Base-by-base conservation (phyloP, 1,140 invertebrate species). In the Philopotamus ludificatus region DNA sequence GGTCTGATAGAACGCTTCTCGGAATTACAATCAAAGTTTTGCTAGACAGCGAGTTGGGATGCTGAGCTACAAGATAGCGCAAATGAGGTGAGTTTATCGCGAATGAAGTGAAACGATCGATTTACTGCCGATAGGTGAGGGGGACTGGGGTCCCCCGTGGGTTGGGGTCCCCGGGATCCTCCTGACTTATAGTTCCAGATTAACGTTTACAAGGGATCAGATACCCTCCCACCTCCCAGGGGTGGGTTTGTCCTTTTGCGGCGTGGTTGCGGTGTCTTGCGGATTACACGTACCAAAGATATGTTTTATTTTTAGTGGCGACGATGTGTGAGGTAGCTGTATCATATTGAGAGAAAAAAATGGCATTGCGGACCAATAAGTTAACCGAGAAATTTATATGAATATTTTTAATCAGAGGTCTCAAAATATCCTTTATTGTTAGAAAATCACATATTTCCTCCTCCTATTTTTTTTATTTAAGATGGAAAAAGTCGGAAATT, bases 21-120 rank as follows among this genome's bases (percentile, higher is more conserved):
- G 28, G 12, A 34, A 34, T 34, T 34, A 34, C 28, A 34, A 34
- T 34, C 28, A 34, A 34, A 34, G 28, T 34, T 34, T 12, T 7
- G 28, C 28, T 34, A 34, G 28, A 34, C 28, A 34, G 28, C n/a
- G 28, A 34, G 28, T 4, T 12, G 4, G 28, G 28, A 12, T 7
- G 4, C 12, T 34, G 4, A 12, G 28, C 28, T 7, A 21, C 21
- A 9, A 49, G 47, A 49, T 49, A 18, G 47, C 21, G 47, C 20
- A 49, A 49, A 49, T 49, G 47, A 49, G 47, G 47, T 49, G 47
- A 21, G 47, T 49, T 49, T 49, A 49, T 49, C 47, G 21, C 20
- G 47, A 49, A 49, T 21, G 47, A 49, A 49, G 47, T 21, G 15
- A 3, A 21, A 49, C 47, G 3, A 49, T 21, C 47, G 47, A 49